phyloP scores from a whole-genome alignment of 2,113 vertebrate species.

The Callipepla squamata region DNA sequence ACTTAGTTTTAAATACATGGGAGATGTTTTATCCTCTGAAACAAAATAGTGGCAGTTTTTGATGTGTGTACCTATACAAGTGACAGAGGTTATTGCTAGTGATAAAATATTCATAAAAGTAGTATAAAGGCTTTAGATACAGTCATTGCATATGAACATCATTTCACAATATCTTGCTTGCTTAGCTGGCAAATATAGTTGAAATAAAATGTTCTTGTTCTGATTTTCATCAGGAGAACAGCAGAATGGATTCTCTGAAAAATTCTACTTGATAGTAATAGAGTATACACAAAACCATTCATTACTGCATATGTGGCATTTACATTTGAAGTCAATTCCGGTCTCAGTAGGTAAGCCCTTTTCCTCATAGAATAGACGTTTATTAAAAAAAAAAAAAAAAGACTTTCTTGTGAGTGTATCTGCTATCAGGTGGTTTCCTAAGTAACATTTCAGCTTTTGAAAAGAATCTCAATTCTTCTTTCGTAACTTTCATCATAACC shows the following conservation, averaged over 20 bases:
- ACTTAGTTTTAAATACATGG: background rate
- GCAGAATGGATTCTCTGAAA: conserved; percentile 86
- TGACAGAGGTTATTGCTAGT: background rate
- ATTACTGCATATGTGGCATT: conserved; percentile 95
- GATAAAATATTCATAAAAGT: background rate
- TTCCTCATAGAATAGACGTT: background rate
- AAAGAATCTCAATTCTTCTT: background rate
- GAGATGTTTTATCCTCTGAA: background rate
- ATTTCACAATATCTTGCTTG: background rate
- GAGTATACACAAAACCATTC: conserved; percentile 84
- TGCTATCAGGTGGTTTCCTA: background rate
- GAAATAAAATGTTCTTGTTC: background rate
- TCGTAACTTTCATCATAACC: background rate
- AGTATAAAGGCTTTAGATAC: background rate
- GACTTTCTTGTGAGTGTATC: background rate
- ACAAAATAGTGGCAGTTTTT: background rate
- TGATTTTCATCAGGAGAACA: conserved; percentile 69
- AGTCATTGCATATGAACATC: background rate
- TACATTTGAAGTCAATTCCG: conserved; percentile 89
- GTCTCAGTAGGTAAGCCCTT: conserved; percentile 85
- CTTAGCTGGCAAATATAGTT: background rate
- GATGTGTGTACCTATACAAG: background rate
- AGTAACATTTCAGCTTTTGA: background rate
- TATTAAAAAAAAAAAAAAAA: background rate
- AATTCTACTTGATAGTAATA: conserved; percentile 95